These are phyloP conservation scores for Tetragnatha montana DNA, from an alignment of 2,888 invertebrate species.

Conservation along the genomic window DNA sequence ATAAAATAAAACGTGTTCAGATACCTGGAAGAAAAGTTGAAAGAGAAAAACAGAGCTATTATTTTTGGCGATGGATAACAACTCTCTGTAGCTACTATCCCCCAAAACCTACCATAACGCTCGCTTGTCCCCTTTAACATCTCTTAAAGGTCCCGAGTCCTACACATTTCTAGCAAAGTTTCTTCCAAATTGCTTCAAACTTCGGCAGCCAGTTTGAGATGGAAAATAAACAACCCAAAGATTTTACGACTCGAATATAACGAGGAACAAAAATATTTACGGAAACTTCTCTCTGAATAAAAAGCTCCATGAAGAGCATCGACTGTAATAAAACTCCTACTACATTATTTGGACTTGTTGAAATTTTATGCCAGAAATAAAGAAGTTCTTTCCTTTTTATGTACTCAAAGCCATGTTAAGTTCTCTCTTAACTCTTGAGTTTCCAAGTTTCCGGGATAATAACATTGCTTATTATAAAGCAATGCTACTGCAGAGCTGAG, in stretches of 20 bases:
- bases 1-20: no score
- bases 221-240: not conserved
- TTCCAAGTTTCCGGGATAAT: not conserved
- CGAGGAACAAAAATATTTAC: not conserved
- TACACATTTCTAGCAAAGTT: not conserved
- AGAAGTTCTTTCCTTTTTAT: not conserved
- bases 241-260: not conserved
- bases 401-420: not conserved
- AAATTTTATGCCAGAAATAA: not conserved
- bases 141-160: no score
- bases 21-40: no score
- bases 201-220: not conserved
- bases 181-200: not conserved
- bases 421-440: not conserved
- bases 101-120: no score
- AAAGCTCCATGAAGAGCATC: not conserved
- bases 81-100: no score
- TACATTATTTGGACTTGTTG: not conserved
- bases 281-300: not conserved
- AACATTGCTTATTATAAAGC: conserved; percentile 8
- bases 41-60: no score
- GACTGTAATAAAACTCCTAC: not conserved
- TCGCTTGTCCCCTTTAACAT: no score
- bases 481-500: not conserved
- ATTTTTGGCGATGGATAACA: no score